Evolutionary conservation across 2,888 invertebrate species (phyloP), one percentile per base, ranked within the genome.

Genomic region (Leucophenga maculata): DNA sequence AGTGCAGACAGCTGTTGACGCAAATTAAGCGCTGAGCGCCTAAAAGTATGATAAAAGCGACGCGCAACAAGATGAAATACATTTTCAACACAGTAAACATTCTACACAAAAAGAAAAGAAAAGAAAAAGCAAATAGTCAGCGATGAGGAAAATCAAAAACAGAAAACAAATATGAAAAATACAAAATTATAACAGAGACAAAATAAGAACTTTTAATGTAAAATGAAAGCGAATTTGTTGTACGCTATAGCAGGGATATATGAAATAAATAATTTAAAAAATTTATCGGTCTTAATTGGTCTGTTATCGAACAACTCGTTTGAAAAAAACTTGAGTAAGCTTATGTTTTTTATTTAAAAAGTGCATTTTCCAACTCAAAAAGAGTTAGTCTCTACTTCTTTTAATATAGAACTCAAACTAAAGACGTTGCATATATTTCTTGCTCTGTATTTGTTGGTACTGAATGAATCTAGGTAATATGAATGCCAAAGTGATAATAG

Each of bases 81-180:
- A 70, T 75, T 77, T 70, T 76, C 75, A n/a, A n/a, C n/a, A 74
- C 82, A 79, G 80, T 83, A 80, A 80, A 80, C 26, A n/a, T n/a
- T 83, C 83, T 83, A 83, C 78, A 77, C 83, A 83, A 82, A 80
- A 83, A 84, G 83, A n/a, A 77, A 82, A 80, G 80, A 84, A 80
- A 82, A 82, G 77, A 50, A 50, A 1, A 50, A 50, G 9, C n/a
- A 57, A 57, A 57, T 31, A 26, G 26, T 26, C n/a, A 57, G 26
- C 20, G 8, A 39, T 22, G 14, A 60, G 16, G 16, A 44, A 60
- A 60, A 11, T 39, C 13, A 60, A 60, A 32, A 16, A 39, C 60
- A n/a, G 20, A 0, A 20, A 18, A 57, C 46, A n/a, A 4, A 46
- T n/a, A 46, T 46, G n/a, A n/a, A 3, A 50, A 18, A 18, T 8